Base-by-base conservation (phyloP, 2,113 vertebrate genomes). In the Puntigrus tetrazona region DNA sequence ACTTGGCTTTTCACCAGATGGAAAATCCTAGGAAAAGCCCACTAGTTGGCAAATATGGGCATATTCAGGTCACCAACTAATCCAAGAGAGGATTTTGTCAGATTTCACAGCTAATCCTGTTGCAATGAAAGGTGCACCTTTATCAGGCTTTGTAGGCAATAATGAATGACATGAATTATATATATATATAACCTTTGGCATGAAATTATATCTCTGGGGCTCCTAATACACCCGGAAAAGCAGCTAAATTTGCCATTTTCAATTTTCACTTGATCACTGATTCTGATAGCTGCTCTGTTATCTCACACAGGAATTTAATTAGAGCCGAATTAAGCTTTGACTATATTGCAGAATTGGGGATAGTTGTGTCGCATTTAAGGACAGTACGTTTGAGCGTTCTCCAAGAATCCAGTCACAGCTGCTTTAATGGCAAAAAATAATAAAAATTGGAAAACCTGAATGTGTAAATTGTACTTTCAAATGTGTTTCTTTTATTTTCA, bases 221-320 rank as follows among this genome's bases (percentile, higher is more conserved):
- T 80, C 38, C 27, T 92, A 92, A 88, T 8, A 52, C 75, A 93
- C 92, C 92, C 92, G 83, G 73, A 88, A 89, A 92, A 92, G 82
- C 78, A 84, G 69, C 87, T 57, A 45, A 85, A 90, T 88, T 86
- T 89, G 87, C 89, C 87, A 85, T 87, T 85, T 89, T 91, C 85
- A 65, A 65, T 80, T 80, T 80, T 61, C 78, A 67, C 78, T 67
- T 47, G 25, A 65, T 67, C 59, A 47, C 59, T 47, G 67, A 65
- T 65, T 67, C 38, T 65, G 41, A 67, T 47, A 45, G 16, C 25
- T 47, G 50, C 41, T 67, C 27, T 80, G 41, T 67, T 80, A 80
- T 80, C 41, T 67, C 41, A 4, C 25, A 3, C 4, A 34, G 18
- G 5, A 47, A 29, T 80, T 67, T 67, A 18, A 80, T 67, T 80